Percentiles rank a stretch among this genome's conserved stretches.
Evolutionary conservation across 2,113 vertebrate species (phyloP).

Genomic region (Erpornis zantholeuca): DNA sequence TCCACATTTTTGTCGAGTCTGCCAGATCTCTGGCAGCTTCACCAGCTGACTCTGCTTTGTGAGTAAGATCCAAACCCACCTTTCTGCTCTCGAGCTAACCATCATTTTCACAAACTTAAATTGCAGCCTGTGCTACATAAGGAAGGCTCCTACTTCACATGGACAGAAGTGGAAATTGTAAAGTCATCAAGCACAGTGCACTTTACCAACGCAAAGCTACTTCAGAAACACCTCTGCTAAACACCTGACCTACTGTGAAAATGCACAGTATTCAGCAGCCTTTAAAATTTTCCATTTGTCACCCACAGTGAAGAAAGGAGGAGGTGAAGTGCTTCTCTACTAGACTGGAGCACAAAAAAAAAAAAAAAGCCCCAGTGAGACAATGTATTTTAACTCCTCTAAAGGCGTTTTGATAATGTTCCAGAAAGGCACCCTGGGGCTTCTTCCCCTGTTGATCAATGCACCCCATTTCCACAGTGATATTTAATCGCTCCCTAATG

Average conservation of each 20-base stretch:
- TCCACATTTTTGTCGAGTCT: not conserved
- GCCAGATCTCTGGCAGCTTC: not conserved
- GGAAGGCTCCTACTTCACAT: not conserved
- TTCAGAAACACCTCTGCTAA: slow-evolving; percentile 61
- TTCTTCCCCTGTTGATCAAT: not conserved
- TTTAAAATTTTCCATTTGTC: slow-evolving; percentile 69
- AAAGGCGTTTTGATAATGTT: not conserved
- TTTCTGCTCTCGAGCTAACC: not conserved
- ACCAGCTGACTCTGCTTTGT: not conserved
- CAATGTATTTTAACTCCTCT: not conserved
- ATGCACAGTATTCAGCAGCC: slow-evolving; percentile 56
- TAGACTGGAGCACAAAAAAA: not conserved
- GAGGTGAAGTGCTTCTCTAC: slow-evolving; percentile 5
- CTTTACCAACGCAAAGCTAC: slow-evolving; percentile 36
- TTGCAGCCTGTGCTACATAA: not conserved
- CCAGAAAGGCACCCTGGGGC: not conserved
- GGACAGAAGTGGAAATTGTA: not conserved
- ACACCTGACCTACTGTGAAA: slow-evolving; percentile 67
- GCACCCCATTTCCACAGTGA: not conserved
- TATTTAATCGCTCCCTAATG: not conserved
- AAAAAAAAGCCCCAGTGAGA: not conserved
- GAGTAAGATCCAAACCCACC: not conserved
- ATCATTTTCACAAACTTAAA: not conserved
- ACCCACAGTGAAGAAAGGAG: slow-evolving; percentile 14
- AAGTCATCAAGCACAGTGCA: slow-evolving; percentile 25